phyloP scores from a whole-genome alignment of 2,113 vertebrate genomes.

The Epinephelus cyanopodus region DNA sequence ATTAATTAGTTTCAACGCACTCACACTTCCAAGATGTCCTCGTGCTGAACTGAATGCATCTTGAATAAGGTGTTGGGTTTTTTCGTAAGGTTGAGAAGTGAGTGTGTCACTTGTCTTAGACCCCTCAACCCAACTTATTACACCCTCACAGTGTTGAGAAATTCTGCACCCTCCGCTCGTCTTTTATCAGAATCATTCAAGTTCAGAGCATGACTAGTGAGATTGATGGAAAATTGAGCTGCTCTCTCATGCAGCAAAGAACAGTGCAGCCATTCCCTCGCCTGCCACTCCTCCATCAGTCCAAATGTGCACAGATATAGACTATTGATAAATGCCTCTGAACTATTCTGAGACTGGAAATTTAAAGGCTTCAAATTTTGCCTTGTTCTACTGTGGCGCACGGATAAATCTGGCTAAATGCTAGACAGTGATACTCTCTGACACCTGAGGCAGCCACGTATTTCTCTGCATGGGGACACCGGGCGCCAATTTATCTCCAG shows the following conservation, averaged over 20 bases:
- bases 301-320: conserved; percentile 90
- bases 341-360: conserved; percentile 91
- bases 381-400: conserved; percentile 88
- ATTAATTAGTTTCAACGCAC: conserved; percentile 67
- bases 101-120: conserved; percentile 28
- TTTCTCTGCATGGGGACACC: conserved; percentile 85
- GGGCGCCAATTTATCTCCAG: conserved; percentile 89
- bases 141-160: conserved; percentile 56
- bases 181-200: conserved; percentile 84
- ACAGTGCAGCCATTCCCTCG: conserved; percentile 85
- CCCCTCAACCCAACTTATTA: conserved; percentile 59
- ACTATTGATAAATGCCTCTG: conserved; percentile 94
- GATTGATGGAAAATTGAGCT: conserved; percentile 89
- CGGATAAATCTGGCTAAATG: conserved; percentile 94
- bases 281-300: conserved; percentile 89
- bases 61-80: conserved; percentile 17
- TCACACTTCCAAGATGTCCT: conserved; percentile 40
- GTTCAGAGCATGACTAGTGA: conserved; percentile 89
- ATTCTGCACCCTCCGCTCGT: conserved; percentile 60
- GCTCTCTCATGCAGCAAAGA: conserved; percentile 87
- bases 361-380: conserved; percentile 89
- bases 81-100: conserved; percentile 31
- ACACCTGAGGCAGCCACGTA: conserved; percentile 87
- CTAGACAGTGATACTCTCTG: conserved; percentile 88
- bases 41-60: conserved; percentile 7